phyloP scores from a whole-genome alignment of 2,888 invertebrate species.

The Tigriopus californicus region DNA sequence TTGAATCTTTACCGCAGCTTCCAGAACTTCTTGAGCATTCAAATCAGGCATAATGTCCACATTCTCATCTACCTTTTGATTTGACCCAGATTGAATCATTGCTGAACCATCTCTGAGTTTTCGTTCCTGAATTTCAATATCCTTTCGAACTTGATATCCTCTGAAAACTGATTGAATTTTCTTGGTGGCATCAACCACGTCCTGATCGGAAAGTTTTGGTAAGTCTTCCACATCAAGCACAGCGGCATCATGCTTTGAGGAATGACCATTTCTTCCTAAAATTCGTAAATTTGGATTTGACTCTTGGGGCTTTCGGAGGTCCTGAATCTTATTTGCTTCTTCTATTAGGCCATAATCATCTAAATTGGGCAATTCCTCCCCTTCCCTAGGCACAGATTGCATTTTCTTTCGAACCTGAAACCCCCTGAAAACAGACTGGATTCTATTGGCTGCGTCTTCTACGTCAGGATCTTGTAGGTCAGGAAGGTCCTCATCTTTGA shows the following conservation, averaged over 20 bases:
- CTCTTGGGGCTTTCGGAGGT: no score
- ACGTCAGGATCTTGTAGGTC: background rate
- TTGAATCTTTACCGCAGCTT: constrained; percentile 6
- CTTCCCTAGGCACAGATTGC: background rate
- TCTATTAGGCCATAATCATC: background rate
- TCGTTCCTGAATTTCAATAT: background rate
- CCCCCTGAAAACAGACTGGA: constrained; percentile 2
- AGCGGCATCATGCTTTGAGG: no score
- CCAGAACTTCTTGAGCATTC: background rate
- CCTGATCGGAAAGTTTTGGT: background rate
- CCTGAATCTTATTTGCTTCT: background rate
- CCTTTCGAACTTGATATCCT: constrained; percentile 4
- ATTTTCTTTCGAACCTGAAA: background rate
- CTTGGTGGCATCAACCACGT: background rate
- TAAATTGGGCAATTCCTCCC: background rate
- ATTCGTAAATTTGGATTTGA: no score
- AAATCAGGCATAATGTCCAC: background rate
- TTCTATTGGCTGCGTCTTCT: background rate
- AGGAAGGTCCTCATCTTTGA: background rate
- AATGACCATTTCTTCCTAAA: no score
- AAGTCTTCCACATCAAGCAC: background rate
- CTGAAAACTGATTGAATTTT: constrained; percentile 13
- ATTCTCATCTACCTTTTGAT: background rate
- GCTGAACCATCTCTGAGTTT: background rate
- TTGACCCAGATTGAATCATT: constrained; percentile 1